phyloP scores from a whole-genome alignment of 2,888 invertebrate species.

The Acleris sparsana region DNA sequence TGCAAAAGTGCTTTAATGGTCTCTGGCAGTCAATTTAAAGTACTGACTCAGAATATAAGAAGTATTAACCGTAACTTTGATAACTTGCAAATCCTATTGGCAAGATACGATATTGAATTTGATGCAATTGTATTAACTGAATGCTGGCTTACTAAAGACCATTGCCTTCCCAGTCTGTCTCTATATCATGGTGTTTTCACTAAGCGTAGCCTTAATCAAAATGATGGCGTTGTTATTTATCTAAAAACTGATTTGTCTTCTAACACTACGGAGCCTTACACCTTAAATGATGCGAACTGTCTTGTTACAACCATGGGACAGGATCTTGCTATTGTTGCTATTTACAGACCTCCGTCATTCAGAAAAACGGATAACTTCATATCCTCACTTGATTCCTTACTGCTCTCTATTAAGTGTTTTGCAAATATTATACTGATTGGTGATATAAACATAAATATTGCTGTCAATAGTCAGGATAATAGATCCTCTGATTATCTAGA shows the following conservation, averaged over 20 bases:
- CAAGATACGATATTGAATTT: neutral
- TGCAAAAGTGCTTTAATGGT: neutral
- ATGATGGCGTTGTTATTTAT: conserved; percentile 20
- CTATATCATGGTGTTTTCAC: neutral
- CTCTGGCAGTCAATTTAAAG: neutral
- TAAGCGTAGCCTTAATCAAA: conserved; percentile 3
- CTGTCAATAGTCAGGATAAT: neutral
- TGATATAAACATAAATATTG: conserved; percentile 25
- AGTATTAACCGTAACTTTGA: conserved; percentile 5
- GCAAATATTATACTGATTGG: conserved; percentile 9
- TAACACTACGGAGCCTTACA: neutral
- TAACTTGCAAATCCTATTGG: neutral
- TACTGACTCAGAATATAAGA: conserved; percentile 4
- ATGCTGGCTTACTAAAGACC: conserved; percentile 2
- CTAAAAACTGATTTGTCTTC: neutral
- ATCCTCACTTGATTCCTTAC: neutral
- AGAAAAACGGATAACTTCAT: conserved; percentile 9
- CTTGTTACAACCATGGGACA: conserved; percentile 2
- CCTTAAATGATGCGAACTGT: conserved; percentile 12
- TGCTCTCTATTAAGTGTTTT: neutral
- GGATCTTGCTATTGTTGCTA: conserved; percentile 8
- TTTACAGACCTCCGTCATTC: conserved; percentile 16
- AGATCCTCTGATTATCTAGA: conserved; percentile 5
- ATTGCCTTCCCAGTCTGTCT: neutral
- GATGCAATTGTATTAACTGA: conserved; percentile 9